Percentiles rank a stretch among this genome's conserved stretches.
Evolutionary conservation across 2,888 invertebrate genomes (phyloP).

Genomic region (Megastigmus dorsalis): DNA sequence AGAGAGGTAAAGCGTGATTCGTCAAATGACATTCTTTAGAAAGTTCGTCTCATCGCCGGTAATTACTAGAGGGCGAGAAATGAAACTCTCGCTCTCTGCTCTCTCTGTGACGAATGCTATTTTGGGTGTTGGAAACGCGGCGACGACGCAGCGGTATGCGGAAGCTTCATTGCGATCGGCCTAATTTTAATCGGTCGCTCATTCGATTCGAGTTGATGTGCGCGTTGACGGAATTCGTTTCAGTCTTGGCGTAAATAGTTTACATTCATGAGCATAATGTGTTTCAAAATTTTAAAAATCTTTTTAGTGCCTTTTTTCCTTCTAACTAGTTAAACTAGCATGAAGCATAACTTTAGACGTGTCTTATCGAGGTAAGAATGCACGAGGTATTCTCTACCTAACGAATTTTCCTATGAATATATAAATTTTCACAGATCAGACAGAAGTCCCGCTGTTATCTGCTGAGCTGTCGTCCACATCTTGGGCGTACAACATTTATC

Average conservation of each 20-base stretch:
- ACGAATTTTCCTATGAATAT: constrained; percentile 22
- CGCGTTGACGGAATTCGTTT: too few species aligned
- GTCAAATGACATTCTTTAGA: constrained; percentile 58
- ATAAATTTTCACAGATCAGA: constrained; percentile 1
- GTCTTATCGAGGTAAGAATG: too few species aligned
- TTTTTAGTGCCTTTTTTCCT: too few species aligned
- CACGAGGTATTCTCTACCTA: background rate
- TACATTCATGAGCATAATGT: too few species aligned
- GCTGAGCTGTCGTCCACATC: background rate
- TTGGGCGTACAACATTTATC: constrained; percentile 30
- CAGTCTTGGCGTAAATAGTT: too few species aligned
- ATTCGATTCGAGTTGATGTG: too few species aligned
- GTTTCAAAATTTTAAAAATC: too few species aligned
- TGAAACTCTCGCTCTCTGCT: background rate
- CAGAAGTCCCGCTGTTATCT: too few species aligned
- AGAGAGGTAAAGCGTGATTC: constrained; percentile 42
- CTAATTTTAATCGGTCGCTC: too few species aligned
- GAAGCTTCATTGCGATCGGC: constrained; percentile 7
- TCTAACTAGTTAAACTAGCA: too few species aligned
- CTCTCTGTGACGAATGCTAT: constrained; percentile 34
- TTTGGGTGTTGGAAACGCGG: constrained; percentile 5
- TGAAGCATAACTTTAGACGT: too few species aligned
- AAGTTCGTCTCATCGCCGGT: constrained; percentile 60
- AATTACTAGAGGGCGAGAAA: constrained; percentile 57
- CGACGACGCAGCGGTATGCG: background rate